phyloP scores from a whole-genome alignment of 2,113 vertebrate genomes.

The Lophura nycthemera region DNA sequence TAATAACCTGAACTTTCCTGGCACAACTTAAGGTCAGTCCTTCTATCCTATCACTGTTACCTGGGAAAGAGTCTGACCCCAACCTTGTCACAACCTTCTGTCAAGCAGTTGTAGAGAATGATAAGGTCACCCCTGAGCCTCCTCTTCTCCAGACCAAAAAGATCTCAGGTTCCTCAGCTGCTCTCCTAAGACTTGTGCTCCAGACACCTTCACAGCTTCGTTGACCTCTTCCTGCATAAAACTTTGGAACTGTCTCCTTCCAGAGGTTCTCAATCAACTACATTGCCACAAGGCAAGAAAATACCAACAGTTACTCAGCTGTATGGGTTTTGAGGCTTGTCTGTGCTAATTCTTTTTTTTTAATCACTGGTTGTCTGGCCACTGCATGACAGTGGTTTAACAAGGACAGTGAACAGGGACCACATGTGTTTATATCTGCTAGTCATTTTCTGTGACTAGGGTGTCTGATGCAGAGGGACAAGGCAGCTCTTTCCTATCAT shows the following conservation, averaged over 20 bases:
- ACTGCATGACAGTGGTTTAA: background rate
- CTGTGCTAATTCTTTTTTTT: background rate
- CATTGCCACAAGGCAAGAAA: background rate
- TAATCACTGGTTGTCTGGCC: background rate
- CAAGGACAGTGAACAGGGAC: background rate
- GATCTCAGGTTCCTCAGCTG: too few relatives aligned
- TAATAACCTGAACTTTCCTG: too few relatives aligned
- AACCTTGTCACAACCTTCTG: too few relatives aligned
- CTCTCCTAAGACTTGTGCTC: too few relatives aligned
- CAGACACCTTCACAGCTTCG: too few relatives aligned
- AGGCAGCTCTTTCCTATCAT: background rate
- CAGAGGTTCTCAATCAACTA: background rate
- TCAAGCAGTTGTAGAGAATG: too few relatives aligned
- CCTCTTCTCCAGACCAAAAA: too few relatives aligned
- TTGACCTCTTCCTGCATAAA: background rate
- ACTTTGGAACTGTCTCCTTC: background rate
- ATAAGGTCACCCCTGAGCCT: too few relatives aligned
- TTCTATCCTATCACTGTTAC: too few relatives aligned
- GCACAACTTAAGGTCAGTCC: too few relatives aligned
- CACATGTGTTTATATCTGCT: background rate
- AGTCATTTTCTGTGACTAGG: background rate
- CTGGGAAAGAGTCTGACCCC: too few relatives aligned
- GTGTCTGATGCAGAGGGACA: background rate
- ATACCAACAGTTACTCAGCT: background rate
- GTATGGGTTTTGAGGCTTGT: rapidly evolving